Conservation (phyloP, 2,113 vertebrate genomes). For the Rhipidura dahli region DNA sequence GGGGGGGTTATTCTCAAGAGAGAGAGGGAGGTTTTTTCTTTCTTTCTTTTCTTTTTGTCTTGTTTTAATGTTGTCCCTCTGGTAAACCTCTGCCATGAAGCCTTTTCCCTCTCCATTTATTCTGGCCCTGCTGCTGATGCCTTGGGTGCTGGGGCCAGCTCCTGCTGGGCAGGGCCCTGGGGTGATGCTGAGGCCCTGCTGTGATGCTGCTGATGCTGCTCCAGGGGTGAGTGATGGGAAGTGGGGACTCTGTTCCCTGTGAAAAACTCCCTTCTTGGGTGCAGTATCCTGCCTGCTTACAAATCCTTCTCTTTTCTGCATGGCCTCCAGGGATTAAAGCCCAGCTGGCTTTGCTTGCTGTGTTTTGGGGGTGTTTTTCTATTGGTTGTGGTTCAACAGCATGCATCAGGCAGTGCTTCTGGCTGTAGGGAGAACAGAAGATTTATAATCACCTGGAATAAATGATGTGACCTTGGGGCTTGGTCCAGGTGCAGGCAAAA, state of each 20-base stretch:
- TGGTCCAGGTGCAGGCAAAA: background rate
- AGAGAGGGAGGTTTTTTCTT: rapidly evolving
- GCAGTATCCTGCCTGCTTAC: background rate
- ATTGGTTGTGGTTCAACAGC: background rate
- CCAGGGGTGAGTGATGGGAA: background rate
- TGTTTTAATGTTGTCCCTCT: background rate
- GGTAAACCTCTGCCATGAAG: background rate
- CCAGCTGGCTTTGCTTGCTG: background rate
- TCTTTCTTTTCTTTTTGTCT: background rate
- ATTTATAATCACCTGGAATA: rapidly evolving
- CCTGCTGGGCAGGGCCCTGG: background rate
- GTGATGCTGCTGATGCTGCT: background rate
- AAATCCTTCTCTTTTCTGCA: background rate
- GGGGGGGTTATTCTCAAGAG: background rate
- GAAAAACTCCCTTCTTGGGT: background rate
- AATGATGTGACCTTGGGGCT: background rate
- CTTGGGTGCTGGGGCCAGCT: background rate
- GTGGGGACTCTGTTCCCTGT: rapidly evolving
- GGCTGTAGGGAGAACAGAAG: background rate
- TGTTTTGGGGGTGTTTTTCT: background rate
- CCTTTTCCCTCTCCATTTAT: background rate
- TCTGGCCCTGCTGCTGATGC: background rate
- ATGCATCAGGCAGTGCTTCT: background rate
- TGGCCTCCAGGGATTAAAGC: background rate
- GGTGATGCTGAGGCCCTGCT: background rate